phyloP scores from a whole-genome alignment of 2,113 vertebrate species.

The Artemisiospiza belli region DNA sequence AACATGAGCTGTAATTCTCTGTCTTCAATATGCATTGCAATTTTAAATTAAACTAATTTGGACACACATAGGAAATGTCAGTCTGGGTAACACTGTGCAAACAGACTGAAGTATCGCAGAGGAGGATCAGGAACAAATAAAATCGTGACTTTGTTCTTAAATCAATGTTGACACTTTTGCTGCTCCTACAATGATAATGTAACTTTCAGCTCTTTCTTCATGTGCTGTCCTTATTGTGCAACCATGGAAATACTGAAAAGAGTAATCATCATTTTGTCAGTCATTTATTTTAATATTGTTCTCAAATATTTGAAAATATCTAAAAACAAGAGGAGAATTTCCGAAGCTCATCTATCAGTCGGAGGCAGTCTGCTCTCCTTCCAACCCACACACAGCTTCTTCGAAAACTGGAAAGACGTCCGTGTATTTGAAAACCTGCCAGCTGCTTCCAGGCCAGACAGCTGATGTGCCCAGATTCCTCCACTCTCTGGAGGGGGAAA shows the following conservation, averaged over 20 bases:
- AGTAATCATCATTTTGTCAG: conserved; percentile 33
- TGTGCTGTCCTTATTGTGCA: neutral
- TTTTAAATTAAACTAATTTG: conserved; percentile 70
- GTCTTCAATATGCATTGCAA: conserved; percentile 63
- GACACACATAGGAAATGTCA: conserved; percentile 57
- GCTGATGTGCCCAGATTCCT: conserved; percentile 28
- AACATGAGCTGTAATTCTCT: conserved; percentile 58
- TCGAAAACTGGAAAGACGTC: neutral
- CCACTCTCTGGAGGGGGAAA: neutral
- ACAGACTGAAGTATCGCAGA: conserved; percentile 54
- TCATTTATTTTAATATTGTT: conserved; percentile 12
- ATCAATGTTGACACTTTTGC: conserved; percentile 63
- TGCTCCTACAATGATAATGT: conserved; percentile 33
- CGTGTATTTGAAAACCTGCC: neutral
- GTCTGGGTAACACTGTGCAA: conserved; percentile 49
- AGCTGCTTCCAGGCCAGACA: conserved; percentile 12
- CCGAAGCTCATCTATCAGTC: conserved; percentile 12
- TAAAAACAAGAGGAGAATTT: conserved; percentile 33
- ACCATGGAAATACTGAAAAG: neutral
- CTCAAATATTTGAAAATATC: conserved; percentile 56
- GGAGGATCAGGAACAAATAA: conserved; percentile 61
- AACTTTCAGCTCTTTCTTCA: conserved; percentile 24
- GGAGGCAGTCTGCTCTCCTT: neutral
- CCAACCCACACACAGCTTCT: conserved; percentile 22
- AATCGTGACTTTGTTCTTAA: conserved; percentile 42